Conservation (phyloP, 1,140 invertebrate genomes). For the Drosophila yakuba region DNA sequence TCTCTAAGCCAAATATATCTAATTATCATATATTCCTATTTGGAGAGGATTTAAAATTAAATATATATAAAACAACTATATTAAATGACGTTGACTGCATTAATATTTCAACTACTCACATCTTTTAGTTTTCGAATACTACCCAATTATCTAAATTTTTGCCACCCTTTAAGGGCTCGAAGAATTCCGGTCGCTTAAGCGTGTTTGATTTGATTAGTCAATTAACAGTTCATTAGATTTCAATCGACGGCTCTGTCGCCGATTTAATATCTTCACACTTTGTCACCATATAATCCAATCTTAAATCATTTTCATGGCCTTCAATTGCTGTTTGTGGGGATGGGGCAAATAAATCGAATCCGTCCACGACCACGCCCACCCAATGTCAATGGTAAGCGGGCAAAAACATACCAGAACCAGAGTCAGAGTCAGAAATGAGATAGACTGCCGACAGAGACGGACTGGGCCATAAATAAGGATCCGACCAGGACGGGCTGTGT, state of each 20-base stretch:
- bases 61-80: too few relatives aligned
- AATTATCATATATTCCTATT: too few relatives aligned
- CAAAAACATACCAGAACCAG: constrained; percentile 21
- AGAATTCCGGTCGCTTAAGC: constrained; percentile 18
- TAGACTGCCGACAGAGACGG: constrained; percentile 38
- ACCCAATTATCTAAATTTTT: not conserved
- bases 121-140: not conserved
- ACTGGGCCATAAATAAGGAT: constrained; percentile 65
- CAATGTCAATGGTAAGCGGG: constrained; percentile 55
- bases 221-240: constrained; percentile 57
- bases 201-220: constrained; percentile 51
- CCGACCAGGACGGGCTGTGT: constrained; percentile 23
- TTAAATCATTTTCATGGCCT: constrained; percentile 50
- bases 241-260: constrained; percentile 29
- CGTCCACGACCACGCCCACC: constrained; percentile 59
- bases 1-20: too few relatives aligned
- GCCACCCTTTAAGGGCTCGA: not conserved
- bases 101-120: too few relatives aligned
- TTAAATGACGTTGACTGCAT: too few relatives aligned
- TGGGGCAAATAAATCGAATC: constrained; percentile 56
- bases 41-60: too few relatives aligned
- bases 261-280: constrained; percentile 59
- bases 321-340: constrained; percentile 23
- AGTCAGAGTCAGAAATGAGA: constrained; percentile 17
- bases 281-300: constrained; percentile 56